Conservation (phyloP, 2,888 invertebrate genomes). For the Agrochola circellaris region DNA sequence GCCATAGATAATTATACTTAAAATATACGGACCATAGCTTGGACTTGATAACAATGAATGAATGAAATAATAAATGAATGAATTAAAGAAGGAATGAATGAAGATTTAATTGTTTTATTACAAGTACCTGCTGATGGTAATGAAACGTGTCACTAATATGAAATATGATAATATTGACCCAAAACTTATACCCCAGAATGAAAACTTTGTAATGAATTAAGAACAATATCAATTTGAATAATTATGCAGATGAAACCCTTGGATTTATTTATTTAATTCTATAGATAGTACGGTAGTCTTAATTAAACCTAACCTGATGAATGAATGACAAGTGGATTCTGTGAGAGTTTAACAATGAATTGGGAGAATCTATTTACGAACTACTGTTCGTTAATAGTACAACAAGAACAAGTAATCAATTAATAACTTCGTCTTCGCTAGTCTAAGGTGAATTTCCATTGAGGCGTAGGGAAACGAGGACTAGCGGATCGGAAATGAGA, state of each 20-base stretch:
- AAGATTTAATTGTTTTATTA: no score
- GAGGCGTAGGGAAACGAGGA: not conserved
- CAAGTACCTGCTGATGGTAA: not conserved
- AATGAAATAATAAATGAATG: no score
- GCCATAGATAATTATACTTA: no score
- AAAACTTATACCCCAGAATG: constrained; percentile 14
- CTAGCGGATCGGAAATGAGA: constrained; percentile 5
- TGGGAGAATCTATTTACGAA: constrained; percentile 8
- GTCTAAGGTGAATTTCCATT: not conserved
- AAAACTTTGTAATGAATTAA: constrained; percentile 33
- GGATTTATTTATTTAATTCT: constrained; percentile 32
- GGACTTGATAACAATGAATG: no score
- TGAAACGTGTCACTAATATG: not conserved
- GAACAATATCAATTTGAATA: constrained; percentile 51
- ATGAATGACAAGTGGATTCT: constrained; percentile 35
- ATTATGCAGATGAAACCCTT: constrained; percentile 42
- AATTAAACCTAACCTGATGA: constrained; percentile 33
- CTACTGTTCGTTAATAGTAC: constrained; percentile 2
- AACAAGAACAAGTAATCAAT: not conserved
- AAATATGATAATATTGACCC: constrained; percentile 35
- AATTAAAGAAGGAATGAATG: no score
- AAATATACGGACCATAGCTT: no score
- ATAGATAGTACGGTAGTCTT: not conserved
- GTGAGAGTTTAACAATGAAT: constrained; percentile 24
- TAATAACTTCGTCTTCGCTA: not conserved